phyloP scores from a whole-genome alignment of 2,888 invertebrate species.

The Pammene fasciana region DNA sequence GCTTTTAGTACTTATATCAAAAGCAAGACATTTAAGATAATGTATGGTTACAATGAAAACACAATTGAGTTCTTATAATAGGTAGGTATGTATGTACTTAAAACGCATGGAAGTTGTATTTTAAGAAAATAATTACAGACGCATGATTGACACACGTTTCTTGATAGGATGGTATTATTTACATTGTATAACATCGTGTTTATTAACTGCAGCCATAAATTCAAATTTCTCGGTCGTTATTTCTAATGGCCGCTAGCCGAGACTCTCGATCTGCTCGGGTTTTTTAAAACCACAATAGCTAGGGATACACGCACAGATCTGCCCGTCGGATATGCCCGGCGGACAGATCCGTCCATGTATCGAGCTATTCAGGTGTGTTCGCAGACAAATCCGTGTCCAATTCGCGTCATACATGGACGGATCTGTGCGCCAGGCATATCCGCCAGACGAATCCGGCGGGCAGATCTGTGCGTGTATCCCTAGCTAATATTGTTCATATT shows the following conservation, averaged over 20 bases:
- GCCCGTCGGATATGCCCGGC: no score
- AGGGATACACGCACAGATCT: no score
- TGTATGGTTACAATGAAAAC: neutral
- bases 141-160: neutral
- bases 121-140: neutral
- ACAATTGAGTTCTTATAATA: constrained; percentile 8
- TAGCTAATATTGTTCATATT: neutral
- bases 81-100: neutral
- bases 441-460: no score
- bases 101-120: neutral
- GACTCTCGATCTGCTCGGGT: neutral
- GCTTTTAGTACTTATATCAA: neutral
- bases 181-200: neutral
- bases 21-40: constrained; percentile 4
- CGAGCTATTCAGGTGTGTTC: no score
- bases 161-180: constrained; percentile 2
- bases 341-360: no score
- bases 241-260: constrained; percentile 12
- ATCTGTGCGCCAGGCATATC: no score
- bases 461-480: no score
- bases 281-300: neutral
- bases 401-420: no score
- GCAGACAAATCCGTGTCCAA: no score
- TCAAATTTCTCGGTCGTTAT: constrained; percentile 21
- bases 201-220: constrained; percentile 11